Evolutionary conservation across 53 echinoderm and acorn worm species (phyloP).

Genomic region (Luidia sarsii): DNA sequence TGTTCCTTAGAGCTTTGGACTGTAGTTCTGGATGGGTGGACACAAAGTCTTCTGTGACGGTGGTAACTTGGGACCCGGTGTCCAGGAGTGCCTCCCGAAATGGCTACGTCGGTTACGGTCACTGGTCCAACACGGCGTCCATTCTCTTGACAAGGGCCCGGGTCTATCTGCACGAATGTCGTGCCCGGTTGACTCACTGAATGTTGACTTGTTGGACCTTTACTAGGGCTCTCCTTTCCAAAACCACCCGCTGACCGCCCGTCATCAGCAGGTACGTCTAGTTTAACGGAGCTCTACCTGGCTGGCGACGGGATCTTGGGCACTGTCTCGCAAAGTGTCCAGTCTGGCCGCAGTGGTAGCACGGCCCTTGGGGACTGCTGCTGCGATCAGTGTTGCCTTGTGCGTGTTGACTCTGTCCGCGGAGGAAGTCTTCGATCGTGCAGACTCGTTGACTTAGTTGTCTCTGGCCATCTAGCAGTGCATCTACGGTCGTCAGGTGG

Average conservation of each 20-base stretch:
- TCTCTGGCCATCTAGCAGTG: too few relatives aligned
- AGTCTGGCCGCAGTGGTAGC: not conserved
- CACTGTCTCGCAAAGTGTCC: conserved; percentile 26
- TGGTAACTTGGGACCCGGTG: conserved; percentile 57
- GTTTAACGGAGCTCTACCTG: not conserved
- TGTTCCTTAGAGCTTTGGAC: not conserved
- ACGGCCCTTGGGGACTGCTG: too few relatives aligned
- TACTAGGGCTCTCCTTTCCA: not conserved
- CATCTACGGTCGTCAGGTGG: too few relatives aligned
- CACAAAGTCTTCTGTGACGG: not conserved
- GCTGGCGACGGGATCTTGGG: not conserved
- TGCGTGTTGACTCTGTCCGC: too few relatives aligned
- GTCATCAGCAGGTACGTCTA: not conserved
- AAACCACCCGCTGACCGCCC: not conserved
- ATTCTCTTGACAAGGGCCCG: too few relatives aligned
- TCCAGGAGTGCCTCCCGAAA: conserved; percentile 35
- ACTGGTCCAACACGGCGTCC: conserved; percentile 25
- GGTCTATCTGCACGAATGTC: too few relatives aligned
- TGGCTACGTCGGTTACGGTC: not conserved
- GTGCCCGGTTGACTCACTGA: too few relatives aligned
- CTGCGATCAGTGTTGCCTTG: too few relatives aligned
- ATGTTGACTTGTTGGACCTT: too few relatives aligned
- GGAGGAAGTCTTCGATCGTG: too few relatives aligned
- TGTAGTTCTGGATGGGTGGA: not conserved
- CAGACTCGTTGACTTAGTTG: too few relatives aligned